A percentile compares a stretch with the other conserved stretches of the same genome.
Conservation (phyloP, 2,797 vertebrate genomes). For the Ambastaia sidthimunki region DNA sequence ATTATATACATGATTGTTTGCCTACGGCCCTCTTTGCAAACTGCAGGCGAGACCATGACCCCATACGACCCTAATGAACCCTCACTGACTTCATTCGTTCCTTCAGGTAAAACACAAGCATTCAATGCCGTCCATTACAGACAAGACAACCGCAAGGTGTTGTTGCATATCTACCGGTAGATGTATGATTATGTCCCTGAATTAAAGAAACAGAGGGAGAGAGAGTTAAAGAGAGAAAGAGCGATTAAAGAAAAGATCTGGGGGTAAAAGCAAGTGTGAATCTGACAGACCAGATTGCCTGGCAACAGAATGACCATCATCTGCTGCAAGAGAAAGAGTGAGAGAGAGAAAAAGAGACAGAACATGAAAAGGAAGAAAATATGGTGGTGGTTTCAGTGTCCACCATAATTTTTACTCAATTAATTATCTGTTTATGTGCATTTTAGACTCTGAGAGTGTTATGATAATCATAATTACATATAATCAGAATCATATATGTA, state of each 20-base stretch:
- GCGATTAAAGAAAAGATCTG: slow-evolving; percentile 61
- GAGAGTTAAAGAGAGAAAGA: slow-evolving; percentile 31
- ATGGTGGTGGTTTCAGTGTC: slow-evolving; percentile 57
- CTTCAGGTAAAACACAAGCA: slow-evolving; percentile 51
- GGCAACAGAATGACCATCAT: slow-evolving; percentile 84
- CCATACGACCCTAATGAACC: slow-evolving; percentile 44
- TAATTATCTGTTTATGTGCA: slow-evolving; percentile 27
- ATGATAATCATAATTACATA: neutral
- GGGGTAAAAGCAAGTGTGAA: slow-evolving; percentile 78
- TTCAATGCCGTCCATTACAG: slow-evolving; percentile 19
- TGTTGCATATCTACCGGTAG: slow-evolving; percentile 30
- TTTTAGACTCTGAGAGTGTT: neutral
- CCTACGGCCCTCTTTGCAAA: slow-evolving; percentile 25
- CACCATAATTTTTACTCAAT: slow-evolving; percentile 39
- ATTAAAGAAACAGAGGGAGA: slow-evolving; percentile 11
- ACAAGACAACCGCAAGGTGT: slow-evolving; percentile 47
- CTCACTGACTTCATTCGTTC: slow-evolving; percentile 43
- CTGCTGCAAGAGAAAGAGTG: slow-evolving; percentile 64
- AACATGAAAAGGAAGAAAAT: slow-evolving; percentile 62
- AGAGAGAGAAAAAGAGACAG: slow-evolving; percentile 66
- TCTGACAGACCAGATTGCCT: slow-evolving; percentile 85
- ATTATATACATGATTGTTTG: slow-evolving; percentile 14
- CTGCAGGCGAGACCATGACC: slow-evolving; percentile 50
- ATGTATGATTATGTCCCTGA: slow-evolving; percentile 31
- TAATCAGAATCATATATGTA: neutral